Base-by-base conservation (phyloP, 1,140 invertebrate genomes). In the Argopecten irradians region DNA sequence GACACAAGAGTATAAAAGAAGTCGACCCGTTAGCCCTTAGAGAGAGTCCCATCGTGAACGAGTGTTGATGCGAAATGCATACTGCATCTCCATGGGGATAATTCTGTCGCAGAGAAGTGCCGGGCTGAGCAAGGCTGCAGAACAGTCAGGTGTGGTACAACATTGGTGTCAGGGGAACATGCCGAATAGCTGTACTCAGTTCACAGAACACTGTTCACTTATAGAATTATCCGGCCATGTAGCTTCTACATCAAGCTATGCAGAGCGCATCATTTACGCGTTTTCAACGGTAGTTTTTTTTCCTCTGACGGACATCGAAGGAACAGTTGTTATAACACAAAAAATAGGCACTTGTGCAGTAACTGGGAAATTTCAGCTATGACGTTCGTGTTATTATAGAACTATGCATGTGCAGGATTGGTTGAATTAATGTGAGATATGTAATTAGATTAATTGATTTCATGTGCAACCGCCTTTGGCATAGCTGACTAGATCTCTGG, bases 351-450 rank as follows among this genome's bases (percentile, higher is more conserved):
- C n/a, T 3, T 71, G 55, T 71, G 55, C 55, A 71, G 22, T 71
- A 71, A 71, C 55, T 71, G 55, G 55, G 55, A 28, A 71, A n/a
- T 71, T n/a, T 28, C 1, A 71, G 28, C 55, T 16, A 71, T 11
- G 5, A 71, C 55, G 55, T 71, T 5, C 55, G 55, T 71, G 55
- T 71, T 71, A 71, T 16, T 71, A n/a, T 28, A 71, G 55, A 71
- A 71, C 55, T 71, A 71, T 71, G n/a, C 55, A 71, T 71, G 55
- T 71, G 55, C 55, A 71, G 55, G 55, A 71, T 28, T 71, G 55
- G 55, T 71, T 28, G 55, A 71, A 71, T 71, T 71, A 71, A 71
- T 71, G 55, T 71, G 55, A 71, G 55, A 28, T 71, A 71, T 71
- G 55, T 71, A 71, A 71, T 28, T 71, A 71, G 55, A 71, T 71